Base-by-base conservation (phyloP, 2,113 vertebrate species). In the Coptodon rendalli region DNA sequence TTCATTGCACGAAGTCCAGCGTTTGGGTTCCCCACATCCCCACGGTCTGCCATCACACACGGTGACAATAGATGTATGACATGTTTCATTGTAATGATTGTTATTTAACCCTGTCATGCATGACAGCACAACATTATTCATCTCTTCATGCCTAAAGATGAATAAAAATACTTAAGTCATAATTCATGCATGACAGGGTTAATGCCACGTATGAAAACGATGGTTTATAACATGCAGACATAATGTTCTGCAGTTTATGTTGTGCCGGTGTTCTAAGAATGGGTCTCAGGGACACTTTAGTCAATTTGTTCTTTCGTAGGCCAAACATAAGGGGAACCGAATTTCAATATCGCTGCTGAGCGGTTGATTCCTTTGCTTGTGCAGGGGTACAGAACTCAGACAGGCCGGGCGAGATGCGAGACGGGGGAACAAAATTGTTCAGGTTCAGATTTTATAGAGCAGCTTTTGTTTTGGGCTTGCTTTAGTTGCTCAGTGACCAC, bases 401-500 rank as follows among this genome's bases (percentile, higher is more conserved):
- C 79, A 84, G 76, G 53, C 53, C 6, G 10, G 10, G 80, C 84
- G 27, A 87, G 91, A 90, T 71, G 45, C 3, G 9, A 91, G 89
- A 82, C 8, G 53, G 68, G 63, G 63, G 40, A 87, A 81, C 34
- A 82, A 90, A 96, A 94, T 92, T 92, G 92, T 85, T 90, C 87
- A 92, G 94, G 93, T 95, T 95, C 92, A 90, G 89, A 92, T 95
- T 95, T 95, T 92, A 93, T 93, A 81, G 91, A 93, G 89, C 91
- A 34, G 90, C 91, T 95, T 95, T 95, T 94, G 92, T 94, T 95
- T 92, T 92, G 87, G 89, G 95, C 93, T 95, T 85, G 81, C 96
- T 97, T 87, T 90, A 95, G 97, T 97, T 95, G 96, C 97, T 97
- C 95, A 94, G 87, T 97, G 94, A 96, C 95, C 96, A 98, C 96